phyloP scores from a whole-genome alignment of 2,113 vertebrate genomes.

The Campylomormyrus tamandua region DNA sequence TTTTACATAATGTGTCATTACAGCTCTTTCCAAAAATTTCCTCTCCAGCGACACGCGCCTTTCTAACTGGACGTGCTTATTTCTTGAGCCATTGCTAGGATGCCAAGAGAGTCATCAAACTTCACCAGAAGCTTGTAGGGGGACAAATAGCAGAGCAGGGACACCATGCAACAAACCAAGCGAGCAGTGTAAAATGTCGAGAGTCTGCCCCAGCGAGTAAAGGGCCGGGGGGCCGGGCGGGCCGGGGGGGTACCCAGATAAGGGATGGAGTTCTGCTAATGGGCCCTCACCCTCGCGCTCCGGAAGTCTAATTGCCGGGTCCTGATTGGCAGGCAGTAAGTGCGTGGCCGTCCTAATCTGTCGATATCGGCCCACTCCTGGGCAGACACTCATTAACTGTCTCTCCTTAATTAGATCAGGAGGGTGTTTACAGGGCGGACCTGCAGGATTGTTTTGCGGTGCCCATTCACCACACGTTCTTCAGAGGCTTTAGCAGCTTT shows the following conservation, averaged over 20 bases:
- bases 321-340: slow-evolving; percentile 62
- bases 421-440: slow-evolving; percentile 42
- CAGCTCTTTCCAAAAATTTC: neutral
- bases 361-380: slow-evolving; percentile 53
- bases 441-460: slow-evolving; percentile 33
- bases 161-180: neutral
- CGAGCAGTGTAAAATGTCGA: slow-evolving; percentile 38
- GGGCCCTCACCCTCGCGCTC: slow-evolving; percentile 61
- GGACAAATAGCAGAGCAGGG: neutral
- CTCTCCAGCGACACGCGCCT: neutral
- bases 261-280: slow-evolving; percentile 56
- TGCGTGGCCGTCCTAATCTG: slow-evolving; percentile 55
- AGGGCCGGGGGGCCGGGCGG: slow-evolving; percentile 17
- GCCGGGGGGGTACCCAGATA: slow-evolving; percentile 43
- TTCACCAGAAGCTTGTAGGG: neutral
- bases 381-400: slow-evolving; percentile 56
- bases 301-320: slow-evolving; percentile 58
- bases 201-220: slow-evolving; percentile 48
- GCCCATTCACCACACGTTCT: slow-evolving; percentile 27
- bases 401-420: slow-evolving; percentile 56
- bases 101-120: neutral
- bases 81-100: neutral
- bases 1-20: neutral
- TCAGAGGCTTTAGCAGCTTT: slow-evolving; percentile 16
- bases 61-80: neutral